Evolutionary conservation across 2,888 invertebrate genomes (phyloP).

Genomic region (Phyllotreta cruciferae): DNA sequence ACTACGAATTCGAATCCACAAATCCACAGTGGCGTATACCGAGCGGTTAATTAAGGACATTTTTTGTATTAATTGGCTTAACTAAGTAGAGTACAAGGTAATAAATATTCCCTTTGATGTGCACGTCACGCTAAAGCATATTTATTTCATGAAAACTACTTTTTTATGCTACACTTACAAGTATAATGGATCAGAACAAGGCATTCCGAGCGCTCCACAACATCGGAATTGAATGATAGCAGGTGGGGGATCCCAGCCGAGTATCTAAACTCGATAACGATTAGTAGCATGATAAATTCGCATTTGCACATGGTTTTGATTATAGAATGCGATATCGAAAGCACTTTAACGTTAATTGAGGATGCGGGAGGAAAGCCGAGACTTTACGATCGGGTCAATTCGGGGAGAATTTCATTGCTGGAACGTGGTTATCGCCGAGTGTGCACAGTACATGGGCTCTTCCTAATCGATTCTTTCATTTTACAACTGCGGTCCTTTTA

Average conservation of each 20-base stretch:
- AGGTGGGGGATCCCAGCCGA: background rate
- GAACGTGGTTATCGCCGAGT: conserved; percentile 18
- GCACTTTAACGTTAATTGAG: conserved; percentile 45
- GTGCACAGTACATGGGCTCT: conserved; percentile 18
- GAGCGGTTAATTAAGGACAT: too few species aligned
- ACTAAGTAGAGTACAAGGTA: too few species aligned
- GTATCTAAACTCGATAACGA: conserved; percentile 49
- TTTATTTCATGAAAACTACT: too few species aligned
- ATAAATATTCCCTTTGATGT: too few species aligned
- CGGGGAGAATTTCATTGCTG: conserved; percentile 22
- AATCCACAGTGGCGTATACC: too few species aligned
- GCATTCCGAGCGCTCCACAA: too few species aligned
- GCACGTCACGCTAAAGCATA: too few species aligned
- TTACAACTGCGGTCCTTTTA: too few species aligned
- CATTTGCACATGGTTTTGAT: conserved; percentile 55
- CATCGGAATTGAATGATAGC: background rate
- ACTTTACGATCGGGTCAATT: conserved; percentile 31
- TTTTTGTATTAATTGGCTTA: too few species aligned
- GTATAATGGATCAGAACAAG: too few species aligned
- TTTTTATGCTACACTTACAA: too few species aligned
- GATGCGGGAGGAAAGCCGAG: conserved; percentile 27
- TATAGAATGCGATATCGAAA: conserved; percentile 52
- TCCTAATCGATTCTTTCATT: background rate
- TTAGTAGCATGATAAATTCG: conserved; percentile 56
- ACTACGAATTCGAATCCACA: too few species aligned